Base-by-base conservation (phyloP, 1,140 invertebrate genomes). In the Drosophila bocqueti region DNA sequence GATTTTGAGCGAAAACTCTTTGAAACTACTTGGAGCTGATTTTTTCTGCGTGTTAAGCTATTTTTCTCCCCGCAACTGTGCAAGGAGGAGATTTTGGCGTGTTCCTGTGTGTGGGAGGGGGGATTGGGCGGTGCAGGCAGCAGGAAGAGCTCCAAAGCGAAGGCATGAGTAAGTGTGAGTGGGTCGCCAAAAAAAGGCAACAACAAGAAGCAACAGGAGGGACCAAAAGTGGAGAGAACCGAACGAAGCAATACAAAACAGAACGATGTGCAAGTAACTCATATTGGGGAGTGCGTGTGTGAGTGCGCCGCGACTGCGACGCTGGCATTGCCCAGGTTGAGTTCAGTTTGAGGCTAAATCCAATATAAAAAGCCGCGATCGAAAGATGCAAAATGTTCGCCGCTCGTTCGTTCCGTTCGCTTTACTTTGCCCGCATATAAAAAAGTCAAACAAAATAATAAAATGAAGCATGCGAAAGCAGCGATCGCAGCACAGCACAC, bases 361-460 rank as follows among this genome's bases (percentile, higher is more conserved):
- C 61, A 78, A 78, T 78, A 78, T 74, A 85, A 89, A 87, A 90
- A 89, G 82, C 77, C 81, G 71, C 77, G 85, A 89, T 89, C 84
- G 85, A 76, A 85, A 90, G 85, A 89, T 90, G 85, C 85, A 89
- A 89, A 89, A 90, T 91, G 82, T 73, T 89, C 85, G 77, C 63
- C 67, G 82, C 81, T 71, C 54, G 54, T 58, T 81, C 84, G 84
- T 81, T 83, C 71, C 76, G 65, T 71, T 79, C 74, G 79, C 76
- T 79, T 81, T 84, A 82, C 74, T 82, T 82, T 74, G 76, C 83
- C 74, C 82, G 78, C 63, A 83, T 76, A 83, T 83, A 83, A 85
- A 78, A 86, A 85, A 86, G 79, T 86, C 85, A 90, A 80, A 85
- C 69, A 90, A 90, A 90, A 89, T 85, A 89, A 85, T 81, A 89